Evolutionary conservation across 2,888 invertebrate species (phyloP).

Genomic region (Amiota minor): DNA sequence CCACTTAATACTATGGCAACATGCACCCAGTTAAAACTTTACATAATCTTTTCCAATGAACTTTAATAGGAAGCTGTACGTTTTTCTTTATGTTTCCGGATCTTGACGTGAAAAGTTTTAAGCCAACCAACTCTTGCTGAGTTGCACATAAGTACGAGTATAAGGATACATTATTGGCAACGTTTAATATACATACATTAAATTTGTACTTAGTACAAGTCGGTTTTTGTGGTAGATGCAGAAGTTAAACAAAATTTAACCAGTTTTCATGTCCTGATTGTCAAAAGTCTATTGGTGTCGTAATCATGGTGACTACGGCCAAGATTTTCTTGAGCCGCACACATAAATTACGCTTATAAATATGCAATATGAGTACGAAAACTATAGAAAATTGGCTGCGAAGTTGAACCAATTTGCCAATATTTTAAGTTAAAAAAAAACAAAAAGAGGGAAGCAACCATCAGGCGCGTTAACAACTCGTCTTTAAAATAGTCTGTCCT

Average conservation of each 20-base stretch:
- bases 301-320: not conserved
- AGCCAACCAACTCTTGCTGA: constrained; percentile 10
- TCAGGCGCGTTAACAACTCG: not conserved
- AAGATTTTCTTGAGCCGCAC: not conserved
- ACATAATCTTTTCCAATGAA: constrained; percentile 40
- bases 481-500: too few relatives aligned
- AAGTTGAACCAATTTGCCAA: constrained; percentile 34
- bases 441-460: not conserved
- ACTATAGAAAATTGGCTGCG: constrained; percentile 49
- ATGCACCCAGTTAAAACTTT: constrained; percentile 32
- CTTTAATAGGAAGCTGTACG: constrained; percentile 11
- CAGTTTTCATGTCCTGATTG: too few relatives aligned
- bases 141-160: constrained; percentile 16
- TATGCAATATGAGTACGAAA: constrained; percentile 55
- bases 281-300: not conserved
- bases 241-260: not conserved
- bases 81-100: not conserved
- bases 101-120: constrained; percentile 10
- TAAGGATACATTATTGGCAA: constrained; percentile 42
- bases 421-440: constrained; percentile 48
- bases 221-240: not conserved
- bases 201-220: not conserved
- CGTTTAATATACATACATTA: constrained; percentile 1
- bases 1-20: not conserved
- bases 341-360: constrained; percentile 59